A percentile compares a stretch with the other conserved stretches of the same genome.
phyloP scores from a whole-genome alignment of 2,113 vertebrate species.

The Bubo bubo region DNA sequence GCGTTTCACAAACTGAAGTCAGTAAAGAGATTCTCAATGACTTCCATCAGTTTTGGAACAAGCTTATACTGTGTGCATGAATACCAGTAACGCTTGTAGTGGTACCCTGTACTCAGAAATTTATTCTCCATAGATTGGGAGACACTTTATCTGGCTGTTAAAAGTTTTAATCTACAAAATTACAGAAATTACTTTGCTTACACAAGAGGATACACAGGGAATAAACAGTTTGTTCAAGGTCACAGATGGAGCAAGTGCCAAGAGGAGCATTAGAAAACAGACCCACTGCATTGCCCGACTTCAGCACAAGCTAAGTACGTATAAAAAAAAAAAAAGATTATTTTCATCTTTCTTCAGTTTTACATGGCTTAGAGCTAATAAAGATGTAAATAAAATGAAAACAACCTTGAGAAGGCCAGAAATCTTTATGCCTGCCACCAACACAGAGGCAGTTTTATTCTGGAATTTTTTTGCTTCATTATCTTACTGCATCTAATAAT shows the following conservation, averaged over 20 bases:
- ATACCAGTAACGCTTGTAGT: fast-evolving
- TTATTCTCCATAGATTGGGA: neutral
- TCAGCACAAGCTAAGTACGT: neutral
- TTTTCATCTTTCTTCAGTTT: neutral
- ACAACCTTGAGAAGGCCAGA: neutral
- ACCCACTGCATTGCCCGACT: neutral
- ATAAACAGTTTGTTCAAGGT: neutral
- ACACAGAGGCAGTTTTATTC: neutral
- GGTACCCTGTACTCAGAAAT: neutral
- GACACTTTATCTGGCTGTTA: neutral
- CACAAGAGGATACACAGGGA: neutral
- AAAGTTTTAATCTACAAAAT: neutral
- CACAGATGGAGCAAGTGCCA: neutral
- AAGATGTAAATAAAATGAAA: constrained; percentile 1
- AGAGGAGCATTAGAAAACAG: neutral
- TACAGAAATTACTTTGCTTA: neutral
- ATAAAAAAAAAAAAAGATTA: neutral
- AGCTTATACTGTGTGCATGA: neutral
- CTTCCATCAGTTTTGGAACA: neutral
- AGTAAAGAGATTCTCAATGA: neutral
- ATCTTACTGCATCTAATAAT: neutral
- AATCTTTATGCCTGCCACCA: neutral
- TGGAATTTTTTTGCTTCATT: neutral
- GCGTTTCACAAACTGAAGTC: neutral
- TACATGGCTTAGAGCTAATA: neutral